Evolutionary conservation across 2,888 invertebrate species (phyloP).

Genomic region (Ochlodes sylvanus): DNA sequence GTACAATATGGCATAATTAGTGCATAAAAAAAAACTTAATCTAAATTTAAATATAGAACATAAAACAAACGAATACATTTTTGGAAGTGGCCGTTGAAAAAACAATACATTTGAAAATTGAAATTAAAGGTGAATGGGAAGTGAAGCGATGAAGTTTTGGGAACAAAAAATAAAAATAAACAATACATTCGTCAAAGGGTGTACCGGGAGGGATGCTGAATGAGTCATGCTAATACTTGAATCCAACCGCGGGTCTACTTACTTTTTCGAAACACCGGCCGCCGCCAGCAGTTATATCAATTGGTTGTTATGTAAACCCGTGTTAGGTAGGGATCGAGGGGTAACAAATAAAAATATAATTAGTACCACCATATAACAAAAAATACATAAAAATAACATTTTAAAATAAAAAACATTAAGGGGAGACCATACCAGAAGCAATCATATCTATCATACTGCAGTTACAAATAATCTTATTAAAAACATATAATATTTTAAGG

Average conservation of each 20-base stretch:
- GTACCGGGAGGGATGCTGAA: slow-evolving; percentile 41
- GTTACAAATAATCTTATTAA: slow-evolving; percentile 23
- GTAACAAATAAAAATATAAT: slow-evolving; percentile 79
- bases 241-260: slow-evolving; percentile 65
- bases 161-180: slow-evolving; percentile 14
- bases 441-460: neutral
- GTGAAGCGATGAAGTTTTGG: slow-evolving; percentile 3
- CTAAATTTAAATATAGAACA: slow-evolving; percentile 16
- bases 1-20: slow-evolving; percentile 23
- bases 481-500: neutral
- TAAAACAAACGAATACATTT: slow-evolving; percentile 13
- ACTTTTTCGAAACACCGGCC: slow-evolving; percentile 71
- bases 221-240: slow-evolving; percentile 65
- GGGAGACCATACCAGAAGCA: slow-evolving; percentile 32
- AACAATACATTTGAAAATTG: neutral
- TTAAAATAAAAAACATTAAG: slow-evolving; percentile 33
- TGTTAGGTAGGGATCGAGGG: slow-evolving; percentile 77
- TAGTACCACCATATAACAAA: slow-evolving; percentile 70
- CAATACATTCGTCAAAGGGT: slow-evolving; percentile 1
- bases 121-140: neutral
- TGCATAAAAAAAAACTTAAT: slow-evolving; percentile 31
- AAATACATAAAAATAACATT: slow-evolving; percentile 40
- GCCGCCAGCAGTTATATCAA: slow-evolving; percentile 69
- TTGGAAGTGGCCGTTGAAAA: neutral
- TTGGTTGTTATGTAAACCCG: slow-evolving; percentile 73